A percentile compares a stretch with the other conserved stretches of the same genome.
Conservation (phyloP, 1,140 invertebrate genomes). For the Nixonia krombeini region DNA sequence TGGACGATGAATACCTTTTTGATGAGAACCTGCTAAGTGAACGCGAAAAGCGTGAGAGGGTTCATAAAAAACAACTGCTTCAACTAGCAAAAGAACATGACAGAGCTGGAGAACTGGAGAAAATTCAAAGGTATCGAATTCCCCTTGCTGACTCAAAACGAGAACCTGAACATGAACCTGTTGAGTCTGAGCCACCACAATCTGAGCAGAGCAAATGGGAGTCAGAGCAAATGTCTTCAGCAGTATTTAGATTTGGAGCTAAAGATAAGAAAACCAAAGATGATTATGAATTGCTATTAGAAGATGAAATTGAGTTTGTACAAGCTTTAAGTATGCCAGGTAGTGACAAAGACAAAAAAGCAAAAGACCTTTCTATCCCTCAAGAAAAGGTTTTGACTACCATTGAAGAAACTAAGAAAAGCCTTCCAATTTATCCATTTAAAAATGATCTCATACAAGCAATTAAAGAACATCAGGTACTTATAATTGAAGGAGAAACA, state of each 20-base stretch:
- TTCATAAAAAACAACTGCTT: slow-evolving; percentile 93
- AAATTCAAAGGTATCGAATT: slow-evolving; percentile 94
- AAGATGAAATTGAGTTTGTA: slow-evolving; percentile 98
- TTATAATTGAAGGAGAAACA: slow-evolving; percentile 99
- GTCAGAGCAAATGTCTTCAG: slow-evolving; percentile 96
- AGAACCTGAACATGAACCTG: slow-evolving; percentile 79
- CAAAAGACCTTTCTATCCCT: slow-evolving; percentile 76
- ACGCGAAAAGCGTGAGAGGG: slow-evolving; percentile 85
- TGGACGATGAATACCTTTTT: slow-evolving; percentile 98
- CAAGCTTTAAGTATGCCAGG: slow-evolving; percentile 93
- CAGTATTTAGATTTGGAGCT: slow-evolving; percentile 93
- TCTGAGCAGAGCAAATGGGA: slow-evolving; percentile 99
- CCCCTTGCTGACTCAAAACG: slow-evolving; percentile 79
- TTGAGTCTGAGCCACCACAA: slow-evolving; percentile 91
- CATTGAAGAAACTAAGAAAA: slow-evolving; percentile 93
- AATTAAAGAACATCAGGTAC: slow-evolving; percentile 89
- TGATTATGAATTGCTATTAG: slow-evolving; percentile 94
- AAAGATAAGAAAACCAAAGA: slow-evolving; percentile 86
- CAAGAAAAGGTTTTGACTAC: slow-evolving; percentile 81
- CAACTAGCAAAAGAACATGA: slow-evolving; percentile 96
- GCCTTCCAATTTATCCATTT: slow-evolving; percentile 95
- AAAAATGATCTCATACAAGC: slow-evolving; percentile 90
- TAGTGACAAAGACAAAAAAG: slow-evolving; percentile 73
- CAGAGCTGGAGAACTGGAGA: slow-evolving; percentile 91
- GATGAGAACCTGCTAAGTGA: slow-evolving; percentile 90